phyloP scores from a whole-genome alignment of 2,888 invertebrate species.

The Heliothis peltigera region DNA sequence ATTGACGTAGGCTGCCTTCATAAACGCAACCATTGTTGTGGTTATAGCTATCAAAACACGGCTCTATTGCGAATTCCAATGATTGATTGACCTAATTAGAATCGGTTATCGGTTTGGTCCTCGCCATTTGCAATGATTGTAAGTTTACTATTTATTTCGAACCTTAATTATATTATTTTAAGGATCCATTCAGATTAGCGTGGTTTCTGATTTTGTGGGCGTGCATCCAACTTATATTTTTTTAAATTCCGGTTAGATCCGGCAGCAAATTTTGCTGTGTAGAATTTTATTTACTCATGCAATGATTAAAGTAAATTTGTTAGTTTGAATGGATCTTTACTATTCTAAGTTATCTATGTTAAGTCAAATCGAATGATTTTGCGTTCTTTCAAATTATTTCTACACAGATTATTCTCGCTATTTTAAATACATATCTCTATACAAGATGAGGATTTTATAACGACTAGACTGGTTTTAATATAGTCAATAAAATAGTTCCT shows the following conservation, averaged over 20 bases:
- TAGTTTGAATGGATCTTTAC: background rate
- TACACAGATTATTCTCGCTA: constrained; percentile 4
- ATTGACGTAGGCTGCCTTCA: constrained; percentile 24
- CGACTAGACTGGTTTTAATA: constrained; percentile 20
- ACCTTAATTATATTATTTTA: constrained; percentile 1
- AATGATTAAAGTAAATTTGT: background rate
- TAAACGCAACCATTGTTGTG: constrained; percentile 45
- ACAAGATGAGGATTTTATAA: constrained; percentile 16
- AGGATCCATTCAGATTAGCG: background rate
- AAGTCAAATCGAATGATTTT: background rate
- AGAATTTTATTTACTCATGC: background rate
- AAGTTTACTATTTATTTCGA: constrained; percentile 18
- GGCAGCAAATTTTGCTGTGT: background rate
- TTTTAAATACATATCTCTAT: constrained; percentile 12
- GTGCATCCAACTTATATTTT: background rate
- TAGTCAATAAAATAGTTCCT: constrained; percentile 16
- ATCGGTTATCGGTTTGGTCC: constrained; percentile 20
- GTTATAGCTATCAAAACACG: constrained; percentile 39
- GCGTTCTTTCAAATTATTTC: background rate
- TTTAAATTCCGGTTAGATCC: too few relatives aligned
- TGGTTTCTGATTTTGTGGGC: background rate
- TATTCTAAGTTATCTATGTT: background rate
- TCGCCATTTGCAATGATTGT: constrained; percentile 21
- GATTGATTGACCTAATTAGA: constrained; percentile 33
- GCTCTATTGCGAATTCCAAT: constrained; percentile 5